phyloP scores from a whole-genome alignment of 2,113 vertebrate genomes.

The Nesospiza acunhae region DNA sequence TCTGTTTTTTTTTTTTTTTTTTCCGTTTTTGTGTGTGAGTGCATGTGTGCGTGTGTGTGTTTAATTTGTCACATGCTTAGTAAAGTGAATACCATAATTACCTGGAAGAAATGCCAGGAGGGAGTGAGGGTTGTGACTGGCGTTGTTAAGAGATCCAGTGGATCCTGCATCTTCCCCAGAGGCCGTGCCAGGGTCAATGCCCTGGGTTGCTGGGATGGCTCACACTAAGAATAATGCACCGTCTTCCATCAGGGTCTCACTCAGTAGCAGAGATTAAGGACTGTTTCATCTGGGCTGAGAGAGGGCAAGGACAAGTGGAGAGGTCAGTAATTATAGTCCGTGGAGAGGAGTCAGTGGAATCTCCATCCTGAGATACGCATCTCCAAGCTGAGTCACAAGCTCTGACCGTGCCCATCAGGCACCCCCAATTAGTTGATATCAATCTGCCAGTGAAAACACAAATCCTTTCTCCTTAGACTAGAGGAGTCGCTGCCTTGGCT shows the following conservation, averaged over 20 bases:
- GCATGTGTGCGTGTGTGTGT: background rate
- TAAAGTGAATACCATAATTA: background rate
- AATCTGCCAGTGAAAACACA: background rate
- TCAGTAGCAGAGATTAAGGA: background rate
- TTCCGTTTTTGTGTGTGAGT: background rate
- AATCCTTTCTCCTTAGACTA: background rate
- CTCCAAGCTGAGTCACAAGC: background rate
- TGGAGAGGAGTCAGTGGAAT: background rate
- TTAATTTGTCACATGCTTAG: background rate
- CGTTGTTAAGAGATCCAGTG: background rate
- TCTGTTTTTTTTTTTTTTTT: too few relatives aligned
- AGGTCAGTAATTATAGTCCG: background rate
- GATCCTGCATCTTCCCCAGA: background rate
- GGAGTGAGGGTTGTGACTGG: background rate
- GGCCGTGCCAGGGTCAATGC: rapidly evolving
- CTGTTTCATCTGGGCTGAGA: background rate
- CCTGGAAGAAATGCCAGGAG: background rate
- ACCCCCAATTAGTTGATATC: background rate
- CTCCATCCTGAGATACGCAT: background rate
- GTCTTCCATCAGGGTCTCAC: background rate
- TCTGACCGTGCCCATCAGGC: background rate
- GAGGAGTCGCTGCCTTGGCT: background rate
- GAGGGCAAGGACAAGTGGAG: background rate
- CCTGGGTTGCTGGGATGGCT: background rate
- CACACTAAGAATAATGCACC: background rate